Base-by-base conservation (phyloP, 2,888 invertebrate species). In the Epicampocera succincta region DNA sequence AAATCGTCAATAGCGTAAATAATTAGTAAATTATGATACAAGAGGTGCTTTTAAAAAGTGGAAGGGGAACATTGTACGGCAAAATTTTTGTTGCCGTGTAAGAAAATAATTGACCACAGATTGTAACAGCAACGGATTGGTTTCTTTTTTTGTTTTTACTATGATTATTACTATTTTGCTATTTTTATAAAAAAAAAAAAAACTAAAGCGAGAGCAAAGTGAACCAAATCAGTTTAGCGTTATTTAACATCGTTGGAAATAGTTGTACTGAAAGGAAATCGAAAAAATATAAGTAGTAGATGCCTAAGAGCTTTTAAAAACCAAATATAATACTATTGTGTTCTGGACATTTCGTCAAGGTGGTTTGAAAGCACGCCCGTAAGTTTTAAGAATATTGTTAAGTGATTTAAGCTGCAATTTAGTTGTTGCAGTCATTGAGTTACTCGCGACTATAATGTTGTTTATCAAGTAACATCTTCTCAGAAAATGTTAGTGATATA, bases 11-110 rank as follows among this genome's bases (percentile, higher is more conserved):
- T 72, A 61, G 73, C 77, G 81, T 77, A 77, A 69, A 81, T 81
- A 81, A 81, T 81, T 81, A 77, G 73, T 42, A 52, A 73, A 68
- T 81, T 81, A 65, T 77, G 40, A 58, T 63, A 69, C 56, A 68
- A 33, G 15, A 21, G 33, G 11, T 17, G 17, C n/a, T 58, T 19
- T 15, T 21, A 11, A 13, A 71, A 38, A 0, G 6, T 21, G 40
- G 15, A 48, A 21, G 71, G 48, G 38, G 17, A 40, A 33, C 46
- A 60, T 48, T 71, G 38, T 29, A 19, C 12, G 15, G 38, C 40
- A 38, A n/a, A 1, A 42, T 13, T 29, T 46, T 61, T 60, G 25
- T 50, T 29, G 33, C 56, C 58, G 50, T 21, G 19, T 54, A 61
- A 40, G 15, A 60, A 42, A 56, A 50, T 71, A 65, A 65, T 65